phyloP scores from a whole-genome alignment of 2,797 vertebrate genomes.

The Parauchenoglanis punctatus region DNA sequence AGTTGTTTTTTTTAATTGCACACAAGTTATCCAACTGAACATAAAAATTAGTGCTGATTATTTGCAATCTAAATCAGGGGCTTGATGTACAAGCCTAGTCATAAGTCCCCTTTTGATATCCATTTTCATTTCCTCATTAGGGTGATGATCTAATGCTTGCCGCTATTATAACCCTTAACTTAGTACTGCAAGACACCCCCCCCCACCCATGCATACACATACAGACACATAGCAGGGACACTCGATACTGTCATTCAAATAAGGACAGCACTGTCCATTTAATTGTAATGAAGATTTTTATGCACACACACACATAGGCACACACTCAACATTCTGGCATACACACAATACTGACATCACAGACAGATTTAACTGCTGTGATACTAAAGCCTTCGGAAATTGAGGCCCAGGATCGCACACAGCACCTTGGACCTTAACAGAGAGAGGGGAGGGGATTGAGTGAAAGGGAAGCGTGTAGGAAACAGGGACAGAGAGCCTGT shows the following conservation, averaged over 20 bases:
- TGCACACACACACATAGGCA: conserved; percentile 3
- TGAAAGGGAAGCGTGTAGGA: background rate
- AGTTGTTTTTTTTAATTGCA: background rate
- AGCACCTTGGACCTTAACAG: conserved; percentile 32
- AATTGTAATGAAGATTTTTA: background rate
- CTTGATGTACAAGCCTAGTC: conserved; percentile 15
- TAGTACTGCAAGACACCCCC: conserved; percentile 51
- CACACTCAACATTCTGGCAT: conserved; percentile 16
- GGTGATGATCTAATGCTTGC: conserved; percentile 60
- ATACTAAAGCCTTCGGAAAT: conserved; percentile 14
- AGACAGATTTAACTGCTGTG: conserved; percentile 36
- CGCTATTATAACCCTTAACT: conserved; percentile 61
- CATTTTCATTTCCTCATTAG: conserved; percentile 51
- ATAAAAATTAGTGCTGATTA: background rate
- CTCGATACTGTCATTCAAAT: conserved; percentile 37
- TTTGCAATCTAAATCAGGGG: background rate
- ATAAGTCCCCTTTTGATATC: conserved; percentile 43
- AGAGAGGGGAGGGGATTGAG: background rate
- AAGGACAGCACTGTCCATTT: background rate
- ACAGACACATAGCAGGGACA: conserved; percentile 54
- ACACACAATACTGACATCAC: conserved; percentile 39
- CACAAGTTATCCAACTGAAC: background rate
- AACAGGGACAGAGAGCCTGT: background rate
- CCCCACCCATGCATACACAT: background rate
- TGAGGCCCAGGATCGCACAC: conserved; percentile 31